Evolutionary conservation across 2,888 invertebrate species (phyloP).

Genomic region (Mesorhabditis sp.): DNA sequence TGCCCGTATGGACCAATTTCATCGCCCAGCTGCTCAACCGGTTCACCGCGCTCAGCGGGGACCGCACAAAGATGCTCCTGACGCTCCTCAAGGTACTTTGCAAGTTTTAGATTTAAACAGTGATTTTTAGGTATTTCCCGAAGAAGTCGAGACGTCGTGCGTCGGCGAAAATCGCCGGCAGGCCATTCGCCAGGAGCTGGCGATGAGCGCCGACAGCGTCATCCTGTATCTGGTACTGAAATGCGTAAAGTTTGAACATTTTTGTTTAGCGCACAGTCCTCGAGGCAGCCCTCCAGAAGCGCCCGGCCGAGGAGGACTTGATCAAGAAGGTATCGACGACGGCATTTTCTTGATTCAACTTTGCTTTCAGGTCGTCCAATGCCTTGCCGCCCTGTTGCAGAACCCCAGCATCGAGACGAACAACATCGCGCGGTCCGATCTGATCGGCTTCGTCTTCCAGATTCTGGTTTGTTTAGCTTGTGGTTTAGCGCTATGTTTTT

Average conservation of each 20-base stretch:
- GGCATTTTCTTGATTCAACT: conserved; percentile 14
- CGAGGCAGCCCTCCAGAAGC: conserved; percentile 18
- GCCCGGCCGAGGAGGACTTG: conserved; percentile 9
- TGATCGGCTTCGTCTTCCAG: conserved; percentile 59
- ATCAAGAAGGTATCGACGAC: conserved; percentile 16
- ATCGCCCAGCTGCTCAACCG: conserved; percentile 77
- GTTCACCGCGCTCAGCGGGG: conserved; percentile 44
- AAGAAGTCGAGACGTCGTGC: conserved; percentile 67
- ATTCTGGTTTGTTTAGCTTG: conserved; percentile 63
- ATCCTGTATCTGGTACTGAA: conserved; percentile 71
- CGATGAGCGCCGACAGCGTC: conserved; percentile 73
- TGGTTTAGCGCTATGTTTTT: too few relatives aligned
- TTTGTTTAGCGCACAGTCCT: neutral
- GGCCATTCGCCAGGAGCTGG: conserved; percentile 77
- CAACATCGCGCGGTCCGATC: conserved; percentile 65
- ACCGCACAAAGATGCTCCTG: conserved; percentile 75
- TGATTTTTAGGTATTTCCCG: conserved; percentile 73
- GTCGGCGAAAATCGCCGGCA: conserved; percentile 86
- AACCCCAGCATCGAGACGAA: conserved; percentile 77
- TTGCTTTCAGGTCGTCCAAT: conserved; percentile 58
- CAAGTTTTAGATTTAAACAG: neutral
- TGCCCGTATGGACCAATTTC: conserved; percentile 86
- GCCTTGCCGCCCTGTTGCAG: conserved; percentile 86
- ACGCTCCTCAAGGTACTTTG: conserved; percentile 74
- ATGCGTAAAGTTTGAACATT: neutral